A percentile compares a stretch with the other conserved stretches of the same genome.
Evolutionary conservation across 2,113 vertebrate genomes (phyloP).

Genomic region (Scatophagus argus): DNA sequence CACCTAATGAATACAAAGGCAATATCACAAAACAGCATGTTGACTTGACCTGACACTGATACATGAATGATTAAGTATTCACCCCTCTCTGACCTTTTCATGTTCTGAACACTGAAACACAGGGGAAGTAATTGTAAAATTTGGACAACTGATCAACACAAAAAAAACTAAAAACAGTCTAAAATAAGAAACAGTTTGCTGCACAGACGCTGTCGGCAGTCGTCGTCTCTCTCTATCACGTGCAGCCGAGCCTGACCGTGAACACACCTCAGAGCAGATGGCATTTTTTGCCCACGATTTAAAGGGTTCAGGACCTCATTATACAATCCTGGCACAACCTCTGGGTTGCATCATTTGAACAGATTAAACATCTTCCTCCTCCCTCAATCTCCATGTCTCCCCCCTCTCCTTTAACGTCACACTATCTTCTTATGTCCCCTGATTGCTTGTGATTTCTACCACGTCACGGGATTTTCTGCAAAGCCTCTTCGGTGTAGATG

Average conservation of each 20-base stretch:
- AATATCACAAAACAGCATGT: neutral
- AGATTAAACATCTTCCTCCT: conserved; percentile 71
- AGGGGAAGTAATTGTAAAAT: neutral
- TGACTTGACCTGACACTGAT: conserved; percentile 12
- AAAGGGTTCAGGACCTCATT: conserved; percentile 56
- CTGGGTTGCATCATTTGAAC: conserved; percentile 67
- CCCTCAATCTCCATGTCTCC: conserved; percentile 39
- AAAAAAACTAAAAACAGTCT: neutral
- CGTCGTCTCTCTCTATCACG: conserved; percentile 29
- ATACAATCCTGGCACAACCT: conserved; percentile 66
- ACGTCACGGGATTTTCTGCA: conserved; percentile 56
- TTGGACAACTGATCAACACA: neutral
- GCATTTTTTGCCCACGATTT: conserved; percentile 45
- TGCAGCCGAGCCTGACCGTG: conserved; percentile 47
- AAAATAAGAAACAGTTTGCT: conserved; percentile 8
- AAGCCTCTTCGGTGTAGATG: conserved; percentile 29
- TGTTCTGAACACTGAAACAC: neutral
- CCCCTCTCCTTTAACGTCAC: conserved; percentile 24
- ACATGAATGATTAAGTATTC: neutral
- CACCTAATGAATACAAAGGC: neutral
- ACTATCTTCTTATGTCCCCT: conserved; percentile 40
- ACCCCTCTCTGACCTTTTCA: neutral
- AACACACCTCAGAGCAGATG: conserved; percentile 70
- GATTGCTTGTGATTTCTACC: conserved; percentile 60
- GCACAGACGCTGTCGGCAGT: neutral